Base-by-base conservation (phyloP, 1,140 invertebrate genomes). In the Magallana ariakensis region DNA sequence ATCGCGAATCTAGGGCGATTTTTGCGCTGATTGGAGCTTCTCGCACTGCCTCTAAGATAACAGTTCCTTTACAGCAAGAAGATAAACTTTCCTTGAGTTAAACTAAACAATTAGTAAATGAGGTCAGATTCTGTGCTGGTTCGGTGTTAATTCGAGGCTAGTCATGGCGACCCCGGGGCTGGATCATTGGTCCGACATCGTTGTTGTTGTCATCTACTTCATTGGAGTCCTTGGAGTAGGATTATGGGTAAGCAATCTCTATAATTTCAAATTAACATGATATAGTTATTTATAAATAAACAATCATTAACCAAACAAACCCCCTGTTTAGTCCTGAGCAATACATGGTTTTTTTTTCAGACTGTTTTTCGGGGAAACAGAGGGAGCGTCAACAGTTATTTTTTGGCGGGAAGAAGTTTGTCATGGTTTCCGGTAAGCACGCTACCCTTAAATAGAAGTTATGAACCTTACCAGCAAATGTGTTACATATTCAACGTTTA, bases 381-480 rank as follows among this genome's bases (percentile, higher is more conserved):
- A 54, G 92, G 94, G 75, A 96, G 94, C 75, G 94, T 96, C 2
- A 94, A 94, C 81, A 96, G 96, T 26, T 96, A 96, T 90, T 96
- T 96, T 90, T 91, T 96, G 82, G 96, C 96, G 0, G 95, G 95
- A 84, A 95, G 96, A 93, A 92, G 90, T 84, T 95, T 95, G 92
- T 87, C 89, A n/a, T 95, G 95, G 94, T 92, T 93, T 80, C 93
- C 94, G 81, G 95, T 95, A 91, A 92, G 93, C 55, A 60, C 22
- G 22, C 33, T 13, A 53, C 15, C 22, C 22, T 53, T 13, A 46
- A 2, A 11, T 22, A 54, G 80, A 11, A 82, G 26, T 82, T 54
- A 82, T 82, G n/a, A 55, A 53, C 26, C 9, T 1, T 55, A 46
- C 22, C 15, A 55, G 46, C 55, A 16, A 15, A 7, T n/a, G 0